Evolutionary conservation across 2,797 vertebrate genomes (phyloP), one percentile per base, ranked within the genome.

Genomic region (Lutjanus campechanus): DNA sequence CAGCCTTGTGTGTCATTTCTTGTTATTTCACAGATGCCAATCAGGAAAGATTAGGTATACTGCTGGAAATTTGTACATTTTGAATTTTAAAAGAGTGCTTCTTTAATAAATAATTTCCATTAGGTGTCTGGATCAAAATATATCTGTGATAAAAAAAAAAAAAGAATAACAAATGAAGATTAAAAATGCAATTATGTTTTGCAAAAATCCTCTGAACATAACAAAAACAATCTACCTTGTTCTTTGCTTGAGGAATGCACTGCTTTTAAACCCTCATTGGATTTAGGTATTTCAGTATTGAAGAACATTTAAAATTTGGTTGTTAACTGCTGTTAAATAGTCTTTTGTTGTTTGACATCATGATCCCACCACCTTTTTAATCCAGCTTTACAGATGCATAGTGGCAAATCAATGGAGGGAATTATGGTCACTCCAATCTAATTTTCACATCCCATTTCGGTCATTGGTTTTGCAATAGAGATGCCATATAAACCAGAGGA

Each of bases 391-490:
- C 49, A 43, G 40, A 53, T 50, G 16, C 54, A 56, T 22, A 49
- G 15, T 58, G 67, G 61, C 44, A 83, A 69, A 75, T 77, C 25
- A 77, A 40, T 74, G 13, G 54, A 19, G 67, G 65, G 63, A 78
- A 67, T 73, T 75, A 66, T 22, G 19, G 54, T 50, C 58, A 43
- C 44, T 55, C 40, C 58, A 68, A 4, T 77, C 29, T 15, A 19
- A 81, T 69, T 77, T 83, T 69, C 46, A 63, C 76, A 65, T 66
- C 63, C 66, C 60, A 55, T 77, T 80, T 56, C 69, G n/a, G 51
- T 68, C 62, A 79, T 75, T 76, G 67, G 55, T 53, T 87, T 88
- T 82, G 20, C 76, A 74, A 53, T 70, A 73, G 29, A 84, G 16
- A 11, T 67, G 70, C 58, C 75, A 76, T 55, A 84, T 72, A 76